A percentile compares a stretch with the other conserved stretches of the same genome.
Conservation (phyloP, 1,140 invertebrate species). For the Pollicipes pollicipes region DNA sequence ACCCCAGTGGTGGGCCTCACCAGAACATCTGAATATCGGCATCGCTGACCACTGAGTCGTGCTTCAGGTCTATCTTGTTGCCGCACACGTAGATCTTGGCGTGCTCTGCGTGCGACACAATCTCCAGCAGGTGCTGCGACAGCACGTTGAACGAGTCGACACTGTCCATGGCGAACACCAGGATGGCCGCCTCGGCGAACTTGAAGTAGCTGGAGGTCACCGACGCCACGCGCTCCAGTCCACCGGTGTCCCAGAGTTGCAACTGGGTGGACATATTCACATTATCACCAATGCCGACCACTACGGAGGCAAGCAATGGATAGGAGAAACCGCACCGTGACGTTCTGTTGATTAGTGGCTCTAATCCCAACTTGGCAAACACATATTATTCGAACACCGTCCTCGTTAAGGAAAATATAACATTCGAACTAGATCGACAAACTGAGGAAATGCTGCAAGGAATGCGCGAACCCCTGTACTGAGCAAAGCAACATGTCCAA, state of each 20-base stretch:
- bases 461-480: no score
- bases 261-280: constrained; percentile 35
- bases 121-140: constrained; percentile 73
- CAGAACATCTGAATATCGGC: constrained; percentile 78
- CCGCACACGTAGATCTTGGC: constrained; percentile 84
- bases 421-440: no score
- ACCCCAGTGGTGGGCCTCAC: constrained; percentile 35
- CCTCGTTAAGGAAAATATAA: no score
- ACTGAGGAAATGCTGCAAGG: no score
- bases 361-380: no score
- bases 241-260: constrained; percentile 82
- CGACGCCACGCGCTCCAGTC: constrained; percentile 83
- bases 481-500: no score
- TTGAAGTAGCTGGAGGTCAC: constrained; percentile 86
- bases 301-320: not conserved
- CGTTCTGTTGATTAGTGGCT: no score
- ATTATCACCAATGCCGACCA: constrained; percentile 20
- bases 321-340: no score
- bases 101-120: constrained; percentile 79
- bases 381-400: no score
- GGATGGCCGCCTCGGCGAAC: constrained; percentile 74
- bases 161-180: constrained; percentile 78
- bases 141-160: constrained; percentile 76
- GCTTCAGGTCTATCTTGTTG: constrained; percentile 66
- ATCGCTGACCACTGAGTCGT: constrained; percentile 52